Evolutionary conservation across 2,113 vertebrate genomes (phyloP).

Genomic region (Cololabis saira): DNA sequence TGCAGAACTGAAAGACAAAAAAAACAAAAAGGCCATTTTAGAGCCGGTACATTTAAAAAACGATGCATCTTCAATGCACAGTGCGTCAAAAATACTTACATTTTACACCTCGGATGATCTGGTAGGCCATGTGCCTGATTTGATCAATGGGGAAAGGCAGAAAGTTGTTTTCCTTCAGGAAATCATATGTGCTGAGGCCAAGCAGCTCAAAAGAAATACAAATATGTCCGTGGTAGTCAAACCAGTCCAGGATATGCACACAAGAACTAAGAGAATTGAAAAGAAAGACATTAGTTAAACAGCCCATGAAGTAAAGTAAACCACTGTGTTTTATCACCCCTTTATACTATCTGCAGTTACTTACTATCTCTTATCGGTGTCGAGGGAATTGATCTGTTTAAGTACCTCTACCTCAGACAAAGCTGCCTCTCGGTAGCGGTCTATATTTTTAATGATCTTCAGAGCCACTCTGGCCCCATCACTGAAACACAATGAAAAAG

Average conservation of each 20-base stretch:
- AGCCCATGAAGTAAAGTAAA: background rate
- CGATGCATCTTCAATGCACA: background rate
- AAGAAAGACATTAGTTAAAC: background rate
- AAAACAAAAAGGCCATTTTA: slow-evolving; percentile 1
- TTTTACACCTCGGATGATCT: slow-evolving; percentile 90
- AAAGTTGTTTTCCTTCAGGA: slow-evolving; percentile 97
- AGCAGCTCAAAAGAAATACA: slow-evolving; percentile 96
- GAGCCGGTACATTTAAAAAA: background rate
- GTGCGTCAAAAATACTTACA: slow-evolving; percentile 84
- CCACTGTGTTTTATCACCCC: background rate
- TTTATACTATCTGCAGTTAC: background rate
- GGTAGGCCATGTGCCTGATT: slow-evolving; percentile 94
- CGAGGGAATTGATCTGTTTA: slow-evolving; percentile 90
- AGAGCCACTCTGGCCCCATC: slow-evolving; percentile 89
- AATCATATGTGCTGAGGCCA: slow-evolving; percentile 96
- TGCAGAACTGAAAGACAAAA: slow-evolving; percentile 87
- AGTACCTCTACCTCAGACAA: slow-evolving; percentile 95
- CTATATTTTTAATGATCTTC: slow-evolving; percentile 99
- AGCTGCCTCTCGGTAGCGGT: slow-evolving; percentile 95
- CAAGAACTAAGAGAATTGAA: slow-evolving; percentile 81
- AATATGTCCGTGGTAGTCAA: slow-evolving; percentile 94
- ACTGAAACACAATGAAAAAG: slow-evolving; percentile 58
- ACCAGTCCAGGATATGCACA: slow-evolving; percentile 96
- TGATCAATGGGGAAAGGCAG: slow-evolving; percentile 93
- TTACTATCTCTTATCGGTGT: slow-evolving; percentile 84